Evolutionary conservation across 2,888 invertebrate genomes (phyloP), one percentile per base, ranked within the genome.

Genomic region (Podabrus alpinus): DNA sequence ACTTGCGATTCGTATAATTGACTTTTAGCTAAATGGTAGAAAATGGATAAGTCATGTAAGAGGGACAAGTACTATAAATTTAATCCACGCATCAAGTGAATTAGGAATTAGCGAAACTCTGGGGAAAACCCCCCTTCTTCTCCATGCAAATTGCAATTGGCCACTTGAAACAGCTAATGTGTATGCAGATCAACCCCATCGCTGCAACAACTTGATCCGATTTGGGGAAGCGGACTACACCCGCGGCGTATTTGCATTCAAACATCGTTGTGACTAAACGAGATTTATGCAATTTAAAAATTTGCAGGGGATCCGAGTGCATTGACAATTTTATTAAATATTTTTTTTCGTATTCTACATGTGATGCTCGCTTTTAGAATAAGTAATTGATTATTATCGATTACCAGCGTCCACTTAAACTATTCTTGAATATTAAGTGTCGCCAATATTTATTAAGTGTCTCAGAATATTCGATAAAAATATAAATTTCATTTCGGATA

Each of bases 1-100:
- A 61, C 67, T 61, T 59, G 62, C 73, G 82, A 83, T 83, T 83
- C 83, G 79, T 78, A 82, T 86, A 87, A 87, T 87, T 87, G 86
- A 87, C 86, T 87, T 87, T 87, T 85, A 86, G 86, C 86, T 86
- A 87, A 87, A 86, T 86, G 86, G 85, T 86, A 87, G 86, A 87
- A 87, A 87, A 87, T 87, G 87, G 87, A 85, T 86, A 86, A 86
- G 86, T 86, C 86, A 84, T 87, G 87, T 86, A 83, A 82, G 82
- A 83, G 83, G 81, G 84, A 81, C 80, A 81, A 80, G 79, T 77
- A 77, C 81, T 78, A 81, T 81, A 86, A 87, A 86, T 86, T 86
- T 86, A 86, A 87, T 87, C 87, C 85, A 83, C 82, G 83, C 85
- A 86, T 86, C 85, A 85, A 85, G 83, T 85, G 86, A 86, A 86